Evolutionary conservation across 2,888 invertebrate species (phyloP), one percentile per base, ranked within the genome.

Genomic region (Eupeodes luniger): DNA sequence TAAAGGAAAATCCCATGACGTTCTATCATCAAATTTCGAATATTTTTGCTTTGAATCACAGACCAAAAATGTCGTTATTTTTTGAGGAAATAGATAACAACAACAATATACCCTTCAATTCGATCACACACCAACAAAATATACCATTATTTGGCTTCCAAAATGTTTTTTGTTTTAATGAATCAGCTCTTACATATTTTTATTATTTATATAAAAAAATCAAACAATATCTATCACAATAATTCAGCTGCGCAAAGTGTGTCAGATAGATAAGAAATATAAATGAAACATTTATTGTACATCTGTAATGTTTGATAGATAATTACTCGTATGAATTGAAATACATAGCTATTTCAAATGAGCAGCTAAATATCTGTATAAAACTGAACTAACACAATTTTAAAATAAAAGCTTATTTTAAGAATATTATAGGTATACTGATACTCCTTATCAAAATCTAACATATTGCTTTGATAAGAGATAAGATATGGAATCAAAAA

Each of bases 171-270:
- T n/a, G 5, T 66, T 27, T 34, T 9, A 34, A 51, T 66, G 34
- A 66, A 66, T 66, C 49, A 66, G 27, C 27, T 49, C n/a, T 10
- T 36, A 36, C 0, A 62, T 12, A 4, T 66, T 27, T 66, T 49
- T 64, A 14, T 49, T 27, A 27, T 64, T 12, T 47, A 64, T 4
- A 44, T 19, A 57, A 57, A 81, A 49, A 34, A 77, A 51, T 27
- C 27, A 49, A 59, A 36, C 49, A 51, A 61, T 10, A 27, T 49
- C n/a, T 69, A 79, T 75, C 75, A 14, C 12, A 14, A 14, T 14
- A 79, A 64, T 75, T 49, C 49, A 66, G 59, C 78, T 78, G 75
- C 64, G 70, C 69, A 76, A 84, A 80, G 49, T 84, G 84, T 84
- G 84, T 80, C 84, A 84, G 49, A 40, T 27, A 64, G 84, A 84